Evolutionary conservation across 2,888 invertebrate genomes (phyloP).

Genomic region (Apodemia duryi): DNA sequence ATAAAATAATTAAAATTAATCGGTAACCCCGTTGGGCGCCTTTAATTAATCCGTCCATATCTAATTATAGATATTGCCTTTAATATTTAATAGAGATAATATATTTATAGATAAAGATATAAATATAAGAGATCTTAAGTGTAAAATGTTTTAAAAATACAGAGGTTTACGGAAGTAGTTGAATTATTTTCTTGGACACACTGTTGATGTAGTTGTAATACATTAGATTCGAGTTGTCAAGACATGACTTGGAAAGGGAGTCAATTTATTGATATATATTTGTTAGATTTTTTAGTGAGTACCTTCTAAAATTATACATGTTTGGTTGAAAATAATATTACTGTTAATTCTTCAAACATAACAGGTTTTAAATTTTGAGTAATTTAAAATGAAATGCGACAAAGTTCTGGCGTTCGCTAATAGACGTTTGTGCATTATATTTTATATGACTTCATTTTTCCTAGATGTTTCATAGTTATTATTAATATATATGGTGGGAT

Average conservation of each 20-base stretch:
- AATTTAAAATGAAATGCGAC: neutral
- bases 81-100: constrained; percentile 79
- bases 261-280: constrained; percentile 10
- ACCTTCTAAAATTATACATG: neutral
- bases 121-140: constrained; percentile 62
- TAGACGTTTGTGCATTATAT: neutral
- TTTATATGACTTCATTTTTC: neutral
- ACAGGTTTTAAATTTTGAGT: neutral
- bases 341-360: constrained; percentile 5
- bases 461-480: neutral
- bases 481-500: neutral
- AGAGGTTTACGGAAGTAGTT: constrained; percentile 48
- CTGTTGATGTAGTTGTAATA: constrained; percentile 17
- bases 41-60: constrained; percentile 78
- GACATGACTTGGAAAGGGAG: constrained; percentile 1
- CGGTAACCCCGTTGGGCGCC: constrained; percentile 77
- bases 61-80: constrained; percentile 78
- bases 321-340: constrained; percentile 3
- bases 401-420: neutral
- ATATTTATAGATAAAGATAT: constrained; percentile 74
- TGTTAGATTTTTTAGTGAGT: constrained; percentile 7
- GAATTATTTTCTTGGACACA: constrained; percentile 26
- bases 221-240: constrained; percentile 12
- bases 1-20: constrained; percentile 66
- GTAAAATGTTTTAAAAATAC: constrained; percentile 36